Evolutionary conservation across 1,140 invertebrate species (phyloP), one percentile per base, ranked within the genome.

Genomic region (Daktulosphaira vitifoliae): DNA sequence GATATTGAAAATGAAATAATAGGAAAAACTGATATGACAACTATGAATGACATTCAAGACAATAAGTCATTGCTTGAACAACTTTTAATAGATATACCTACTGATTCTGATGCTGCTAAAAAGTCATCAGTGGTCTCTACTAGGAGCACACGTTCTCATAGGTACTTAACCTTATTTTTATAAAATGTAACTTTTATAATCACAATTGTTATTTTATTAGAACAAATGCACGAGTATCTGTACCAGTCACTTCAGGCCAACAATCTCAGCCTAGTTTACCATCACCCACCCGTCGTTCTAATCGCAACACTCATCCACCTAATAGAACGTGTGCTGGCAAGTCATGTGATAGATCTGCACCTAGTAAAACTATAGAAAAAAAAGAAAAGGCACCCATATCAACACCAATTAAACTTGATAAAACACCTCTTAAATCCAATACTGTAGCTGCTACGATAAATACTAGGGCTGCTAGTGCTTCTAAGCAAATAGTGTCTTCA

Each of bases 31-130:
- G 42, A 62, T 3, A 22, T 62, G 22, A 44, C 25, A 22, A 33
- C 23, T 48, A 29, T 62, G 25, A 62, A 62, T 66, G 38, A 37
- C 22, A 18, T 56, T 18, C 29, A 29, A 50, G 66, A 56, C 25
- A 52, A 51, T 56, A 86, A 87, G 70, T 85, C 83, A 44, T 74
- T 87, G 38, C 73, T 87, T 7, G 85, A 89, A 71, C 85, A 88
- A 71, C 76, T 89, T 54, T 76, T 87, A 0, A 89, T 89, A 68
- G 86, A 89, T 70, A 89, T 89, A 67, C 87, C 87, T 3, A 79
- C 80, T 56, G 82, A 83, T 26, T 79, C 65, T 26, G 50, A 39
- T 22, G 42, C 66, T 29, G 67, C 68, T 23, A 62, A 56, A 20
- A 62, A 67, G 69, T 67, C 44, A 44, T 68, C 49, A 53, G 69